These are phyloP conservation scores for Papilio xuthus DNA, from an alignment of 1,140 invertebrate genomes.

Conservation along the genomic window DNA sequence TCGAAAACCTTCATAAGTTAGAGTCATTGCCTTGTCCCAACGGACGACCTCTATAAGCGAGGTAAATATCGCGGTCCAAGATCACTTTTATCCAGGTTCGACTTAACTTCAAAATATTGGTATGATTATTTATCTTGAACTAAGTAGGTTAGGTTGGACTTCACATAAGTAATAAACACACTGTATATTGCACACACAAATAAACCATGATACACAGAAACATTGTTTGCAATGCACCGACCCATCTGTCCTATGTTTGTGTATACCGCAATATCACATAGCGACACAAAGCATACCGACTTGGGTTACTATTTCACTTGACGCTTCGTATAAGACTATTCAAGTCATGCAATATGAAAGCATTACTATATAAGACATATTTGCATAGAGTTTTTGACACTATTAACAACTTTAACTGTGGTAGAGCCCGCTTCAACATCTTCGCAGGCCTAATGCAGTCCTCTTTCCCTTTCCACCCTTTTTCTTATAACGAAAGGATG, in stretches of 20 bases:
- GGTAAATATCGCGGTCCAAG: no score
- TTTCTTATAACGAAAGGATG: no score
- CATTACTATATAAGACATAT: neutral
- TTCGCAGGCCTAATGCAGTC: no score
- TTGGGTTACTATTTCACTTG: neutral
- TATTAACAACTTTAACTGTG: no score
- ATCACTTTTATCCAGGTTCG: no score
- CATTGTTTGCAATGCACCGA: neutral
- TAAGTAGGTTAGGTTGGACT: neutral
- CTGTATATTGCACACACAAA: neutral
- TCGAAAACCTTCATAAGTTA: no score
- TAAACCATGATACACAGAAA: neutral
- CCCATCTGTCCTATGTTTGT: neutral
- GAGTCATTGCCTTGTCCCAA: no score
- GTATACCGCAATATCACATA: constrained; percentile 18
- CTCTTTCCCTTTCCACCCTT: no score
- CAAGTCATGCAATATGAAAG: neutral
- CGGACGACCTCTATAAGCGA: no score
- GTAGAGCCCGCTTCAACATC: no score
- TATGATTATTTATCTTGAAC: neutral
- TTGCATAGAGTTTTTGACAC: no score
- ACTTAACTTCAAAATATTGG: no score
- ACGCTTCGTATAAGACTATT: neutral
- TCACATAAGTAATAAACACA: neutral
- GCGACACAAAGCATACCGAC: constrained; percentile 18